Conservation (phyloP, 2,888 invertebrate genomes). For the Scrobipalpa atriplicella region DNA sequence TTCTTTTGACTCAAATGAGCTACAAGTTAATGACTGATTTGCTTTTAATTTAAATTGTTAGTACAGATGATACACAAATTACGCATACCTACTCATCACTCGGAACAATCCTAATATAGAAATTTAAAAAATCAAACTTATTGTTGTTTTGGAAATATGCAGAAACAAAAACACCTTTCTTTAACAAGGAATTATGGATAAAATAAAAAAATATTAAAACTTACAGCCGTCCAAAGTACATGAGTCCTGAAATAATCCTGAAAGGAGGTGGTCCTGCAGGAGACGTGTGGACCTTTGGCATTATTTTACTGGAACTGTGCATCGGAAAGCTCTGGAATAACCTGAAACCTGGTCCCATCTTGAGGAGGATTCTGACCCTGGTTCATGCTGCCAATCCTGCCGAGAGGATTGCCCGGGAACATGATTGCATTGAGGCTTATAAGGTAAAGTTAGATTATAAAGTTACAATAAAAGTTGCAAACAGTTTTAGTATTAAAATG, state of each 20-base stretch:
- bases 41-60: too few species aligned
- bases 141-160: too few species aligned
- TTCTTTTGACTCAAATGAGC: neutral
- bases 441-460: conserved; percentile 68
- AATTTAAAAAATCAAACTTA: too few species aligned
- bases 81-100: too few species aligned
- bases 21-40: too few species aligned
- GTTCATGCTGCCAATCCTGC: conserved; percentile 81
- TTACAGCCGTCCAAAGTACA: conserved; percentile 88
- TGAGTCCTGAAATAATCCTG: conserved; percentile 91
- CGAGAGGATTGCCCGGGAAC: conserved; percentile 90
- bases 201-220: conserved; percentile 22
- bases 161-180: too few species aligned
- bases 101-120: too few species aligned
- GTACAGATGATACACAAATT: too few species aligned
- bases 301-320: conserved; percentile 91
- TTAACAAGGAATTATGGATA: neutral
- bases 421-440: conserved; percentile 86
- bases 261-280: conserved; percentile 88
- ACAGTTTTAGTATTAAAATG: too few species aligned
- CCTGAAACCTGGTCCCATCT: conserved; percentile 88
- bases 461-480: neutral
- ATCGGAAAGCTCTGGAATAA: conserved; percentile 88
- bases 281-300: conserved; percentile 97
- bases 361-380: conserved; percentile 89